Base-by-base conservation (phyloP, 2,888 invertebrate species). In the Lycophotia porphyrea region DNA sequence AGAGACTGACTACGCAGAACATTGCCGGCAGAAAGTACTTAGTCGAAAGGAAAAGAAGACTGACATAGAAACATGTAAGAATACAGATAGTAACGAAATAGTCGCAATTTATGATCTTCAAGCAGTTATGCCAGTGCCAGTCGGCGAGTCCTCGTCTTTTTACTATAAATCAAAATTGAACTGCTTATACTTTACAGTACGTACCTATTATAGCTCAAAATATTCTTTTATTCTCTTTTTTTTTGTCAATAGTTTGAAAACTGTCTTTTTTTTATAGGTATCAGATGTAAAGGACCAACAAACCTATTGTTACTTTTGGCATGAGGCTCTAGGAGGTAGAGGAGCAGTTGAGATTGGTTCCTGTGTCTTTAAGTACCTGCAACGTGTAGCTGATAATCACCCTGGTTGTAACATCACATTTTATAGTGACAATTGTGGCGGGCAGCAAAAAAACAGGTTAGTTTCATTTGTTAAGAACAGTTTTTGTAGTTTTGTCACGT, bases 251-350 rank as follows among this genome's bases (percentile, higher is more conserved):
- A 65, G n/a, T 44, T 63, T 65, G n/a, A 27, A 3, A 65, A 65
- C 27, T 3, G 39, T 44, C 44, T 42, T 65, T 18, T 64, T n/a
- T 64, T 64, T 44, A 64, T n/a, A 64, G 64, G 42, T 65, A 44
- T 18, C 64, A 65, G 64, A 65, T 65, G 27, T 65, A 27, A 42
- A 64, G 27, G 64, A 42, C 15, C 3, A 44, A 39, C 64, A 66
- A 66, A 66, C 64, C 55, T 83, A 77, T 68, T 81, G 81, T 71
- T 84, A 84, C 76, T 69, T 84, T 67, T 74, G 71, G 74, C 78
- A 78, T 60, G 71, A 78, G 47, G 78, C 71, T 44, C 44, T 71
- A n/a, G 78, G 78, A 42, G 72, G 67, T 71, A 67, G 76, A 71
- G 63, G 76, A 71, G 36, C 75, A 66, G 52, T 64, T 58, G 76